Evolutionary conservation across 2,797 vertebrate species (phyloP).

Genomic region (Dryobates pubescens): DNA sequence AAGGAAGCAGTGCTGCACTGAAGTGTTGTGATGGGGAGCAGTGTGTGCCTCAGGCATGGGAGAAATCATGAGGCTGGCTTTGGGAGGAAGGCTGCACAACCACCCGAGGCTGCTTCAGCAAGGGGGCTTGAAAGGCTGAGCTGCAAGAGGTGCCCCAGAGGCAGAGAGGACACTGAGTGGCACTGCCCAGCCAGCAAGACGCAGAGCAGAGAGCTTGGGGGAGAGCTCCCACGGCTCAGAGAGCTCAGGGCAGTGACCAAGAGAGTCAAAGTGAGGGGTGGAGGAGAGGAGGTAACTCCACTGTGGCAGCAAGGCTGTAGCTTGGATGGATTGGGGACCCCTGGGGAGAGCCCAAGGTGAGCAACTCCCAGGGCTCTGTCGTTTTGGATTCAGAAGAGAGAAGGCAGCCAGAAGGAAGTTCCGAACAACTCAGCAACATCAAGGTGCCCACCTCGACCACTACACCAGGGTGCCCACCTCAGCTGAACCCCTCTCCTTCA

Average conservation of each 20-base stretch:
- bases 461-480: not conserved
- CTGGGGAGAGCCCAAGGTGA: not conserved
- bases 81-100: constrained; percentile 1
- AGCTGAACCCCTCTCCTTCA: not conserved
- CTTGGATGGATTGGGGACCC: not conserved
- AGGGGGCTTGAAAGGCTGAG: not conserved
- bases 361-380: not conserved
- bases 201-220: not conserved
- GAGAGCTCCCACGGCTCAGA: not conserved
- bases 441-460: no score
- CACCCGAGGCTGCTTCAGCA: constrained; percentile 6
- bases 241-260: not conserved
- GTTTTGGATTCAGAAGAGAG: not conserved
- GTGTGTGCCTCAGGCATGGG: not conserved
- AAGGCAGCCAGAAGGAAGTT: not conserved
- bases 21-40: not conserved
- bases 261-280: not conserved
- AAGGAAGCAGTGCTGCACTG: not conserved
- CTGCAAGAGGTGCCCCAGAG: not conserved
- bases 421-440: not conserved
- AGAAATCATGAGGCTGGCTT: constrained; percentile 48
- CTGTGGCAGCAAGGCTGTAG: not conserved
- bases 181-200: not conserved
- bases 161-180: not conserved
- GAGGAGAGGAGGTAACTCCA: not conserved